Base-by-base conservation (phyloP, 2,113 vertebrate genomes). In the Panurus biarmicus region DNA sequence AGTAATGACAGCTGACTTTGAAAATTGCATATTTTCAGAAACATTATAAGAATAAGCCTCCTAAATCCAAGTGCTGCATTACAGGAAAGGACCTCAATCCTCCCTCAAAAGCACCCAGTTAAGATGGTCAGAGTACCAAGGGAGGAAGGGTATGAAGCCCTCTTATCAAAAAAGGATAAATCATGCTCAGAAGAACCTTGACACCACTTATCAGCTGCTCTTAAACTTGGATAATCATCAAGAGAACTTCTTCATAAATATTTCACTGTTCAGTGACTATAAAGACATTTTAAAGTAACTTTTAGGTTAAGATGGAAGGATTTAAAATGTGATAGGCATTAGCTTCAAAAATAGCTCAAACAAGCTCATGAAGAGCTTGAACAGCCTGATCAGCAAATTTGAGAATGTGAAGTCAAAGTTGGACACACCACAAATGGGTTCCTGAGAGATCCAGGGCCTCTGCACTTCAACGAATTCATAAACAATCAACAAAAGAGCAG, bases 401-500 rank as follows among this genome's bases (percentile, higher is more conserved):
- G 50, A 82, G 93, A 79, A 79, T 85, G 95, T 75, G 22, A 96
- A 79, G 71, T 79, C 80, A 60, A 94, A 85, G 58, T 40, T 83
- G 75, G 91, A 83, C 6, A 7, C 3, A 1, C 29, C 60, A 73
- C 72, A 77, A 19, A 56, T 3, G 14, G 29, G 60, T 25, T 84
- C 77, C 60, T 93, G 90, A 84, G 73, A 87, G 38, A 85, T 22
- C 31, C 64, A 44, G 50, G n/a, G 50, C 47, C 60, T 69, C 86
- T 72, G 58, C 67, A 57, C 67, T 77, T 77, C 60, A 78, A 23
- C 23, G 25, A 22, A 57, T n/a, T n/a, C 56, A 87, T 23, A 66
- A 89, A 54, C 56, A 79, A 35, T 18, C 2, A 7, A 73, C 53
- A 61, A 20, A 89, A 81, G 47, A 74, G 53, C 42, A 57, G 78